Evolutionary conservation across 2,797 vertebrate species (phyloP).

Genomic region (Capromys pilorides): DNA sequence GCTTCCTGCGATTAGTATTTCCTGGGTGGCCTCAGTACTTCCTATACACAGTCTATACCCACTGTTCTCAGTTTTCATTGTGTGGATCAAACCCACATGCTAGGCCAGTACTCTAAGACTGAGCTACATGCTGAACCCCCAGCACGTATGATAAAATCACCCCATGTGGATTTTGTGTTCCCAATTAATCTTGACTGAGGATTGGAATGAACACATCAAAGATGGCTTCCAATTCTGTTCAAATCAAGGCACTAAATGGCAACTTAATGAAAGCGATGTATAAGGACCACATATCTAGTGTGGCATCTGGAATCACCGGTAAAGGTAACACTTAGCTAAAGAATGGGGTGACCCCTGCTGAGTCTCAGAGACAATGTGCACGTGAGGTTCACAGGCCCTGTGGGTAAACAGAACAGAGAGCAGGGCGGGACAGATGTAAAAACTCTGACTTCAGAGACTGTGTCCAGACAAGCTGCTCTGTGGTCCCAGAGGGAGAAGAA

Average conservation of each 20-base stretch:
- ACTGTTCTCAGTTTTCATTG: background rate
- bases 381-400: background rate
- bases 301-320: background rate
- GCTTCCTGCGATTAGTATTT: background rate
- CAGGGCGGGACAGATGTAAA: background rate
- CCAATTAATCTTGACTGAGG: background rate
- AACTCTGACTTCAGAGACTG: background rate
- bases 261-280: constrained; percentile 5
- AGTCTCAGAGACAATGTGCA: background rate
- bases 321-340: background rate
- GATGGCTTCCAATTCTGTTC: background rate
- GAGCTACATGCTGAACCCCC: no score
- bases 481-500: background rate
- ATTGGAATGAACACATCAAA: background rate
- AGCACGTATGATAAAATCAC: background rate
- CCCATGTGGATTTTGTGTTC: background rate
- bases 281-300: background rate
- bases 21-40: background rate
- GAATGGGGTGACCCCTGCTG: background rate
- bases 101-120: background rate
- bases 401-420: background rate
- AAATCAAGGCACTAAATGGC: background rate
- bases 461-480: background rate
- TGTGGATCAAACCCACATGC: background rate
- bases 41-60: background rate